Percentiles rank a stretch among this genome's conserved stretches.
Conservation (phyloP, 2,113 vertebrate genomes). For the Brachirus orientalis region DNA sequence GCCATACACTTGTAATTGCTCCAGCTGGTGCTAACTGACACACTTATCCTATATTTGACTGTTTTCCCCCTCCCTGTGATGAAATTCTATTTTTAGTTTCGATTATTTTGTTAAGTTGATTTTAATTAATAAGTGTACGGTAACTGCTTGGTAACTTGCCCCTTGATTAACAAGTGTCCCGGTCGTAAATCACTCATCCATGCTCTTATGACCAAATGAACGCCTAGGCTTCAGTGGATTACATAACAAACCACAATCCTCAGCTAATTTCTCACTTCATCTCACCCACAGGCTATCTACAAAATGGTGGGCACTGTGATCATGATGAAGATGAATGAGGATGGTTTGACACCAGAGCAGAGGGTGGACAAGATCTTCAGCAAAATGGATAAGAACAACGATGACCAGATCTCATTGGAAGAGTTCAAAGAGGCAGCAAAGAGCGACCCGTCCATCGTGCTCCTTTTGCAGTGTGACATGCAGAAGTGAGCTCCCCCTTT, state of each 20-base stretch:
- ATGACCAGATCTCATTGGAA: slow-evolving; percentile 98
- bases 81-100: not conserved
- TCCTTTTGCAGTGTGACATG: slow-evolving; percentile 99
- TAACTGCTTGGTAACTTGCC: not conserved
- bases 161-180: too few relatives aligned
- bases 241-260: slow-evolving; percentile 18
- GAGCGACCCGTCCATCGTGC: slow-evolving; percentile 98
- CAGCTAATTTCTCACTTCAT: slow-evolving; percentile 31
- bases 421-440: slow-evolving; percentile 99
- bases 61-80: not conserved
- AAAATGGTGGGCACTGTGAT: slow-evolving; percentile 99
- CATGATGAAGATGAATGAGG: slow-evolving; percentile 99
- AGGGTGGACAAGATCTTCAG: slow-evolving; percentile 99
- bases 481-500: slow-evolving; percentile 89
- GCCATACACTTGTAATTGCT: too few relatives aligned
- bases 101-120: not conserved
- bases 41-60: not conserved
- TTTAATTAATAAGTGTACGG: not conserved
- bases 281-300: slow-evolving; percentile 91
- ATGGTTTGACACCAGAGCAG: slow-evolving; percentile 97
- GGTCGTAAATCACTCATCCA: not conserved
- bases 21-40: too few relatives aligned
- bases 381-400: slow-evolving; percentile 99
- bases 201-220: slow-evolving; percentile 12
- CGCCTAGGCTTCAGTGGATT: slow-evolving; percentile 6